Evolutionary conservation across 2,888 invertebrate genomes (phyloP).

Genomic region (Psylliodes chrysocephalus): DNA sequence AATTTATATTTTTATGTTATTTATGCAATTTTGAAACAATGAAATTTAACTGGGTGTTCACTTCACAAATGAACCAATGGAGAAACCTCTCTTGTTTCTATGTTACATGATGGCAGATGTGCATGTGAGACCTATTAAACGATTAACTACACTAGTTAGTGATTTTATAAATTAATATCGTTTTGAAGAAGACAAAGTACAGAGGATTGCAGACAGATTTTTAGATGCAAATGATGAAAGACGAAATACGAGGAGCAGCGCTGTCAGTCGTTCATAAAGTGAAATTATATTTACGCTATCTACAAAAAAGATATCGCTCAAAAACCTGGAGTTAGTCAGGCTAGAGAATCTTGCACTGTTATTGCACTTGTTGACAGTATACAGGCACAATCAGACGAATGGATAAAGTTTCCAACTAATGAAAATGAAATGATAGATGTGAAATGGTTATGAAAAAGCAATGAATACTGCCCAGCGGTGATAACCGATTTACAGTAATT

Average conservation of each 20-base stretch:
- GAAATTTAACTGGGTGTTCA: too few species aligned
- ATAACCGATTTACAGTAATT: too few species aligned
- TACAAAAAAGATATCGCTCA: slow-evolving; percentile 7
- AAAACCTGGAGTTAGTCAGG: neutral
- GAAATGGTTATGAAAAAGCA: too few species aligned
- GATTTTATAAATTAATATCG: neutral
- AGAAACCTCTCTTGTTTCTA: too few species aligned
- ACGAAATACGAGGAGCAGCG: neutral
- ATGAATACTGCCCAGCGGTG: too few species aligned
- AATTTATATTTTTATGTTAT: too few species aligned
- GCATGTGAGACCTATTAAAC: neutral
- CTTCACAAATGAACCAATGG: too few species aligned
- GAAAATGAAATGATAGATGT: neutral
- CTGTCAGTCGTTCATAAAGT: neutral
- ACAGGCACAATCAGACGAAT: neutral
- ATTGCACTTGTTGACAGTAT: neutral
- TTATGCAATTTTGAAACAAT: too few species aligned
- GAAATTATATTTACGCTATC: neutral
- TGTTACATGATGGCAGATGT: neutral
- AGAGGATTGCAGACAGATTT: neutral
- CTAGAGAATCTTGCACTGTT: neutral
- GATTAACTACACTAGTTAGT: neutral
- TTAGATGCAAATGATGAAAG: neutral
- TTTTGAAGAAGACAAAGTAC: neutral
- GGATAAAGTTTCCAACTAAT: neutral